Base-by-base conservation (phyloP, 2,888 invertebrate genomes). In the Timandra comae region DNA sequence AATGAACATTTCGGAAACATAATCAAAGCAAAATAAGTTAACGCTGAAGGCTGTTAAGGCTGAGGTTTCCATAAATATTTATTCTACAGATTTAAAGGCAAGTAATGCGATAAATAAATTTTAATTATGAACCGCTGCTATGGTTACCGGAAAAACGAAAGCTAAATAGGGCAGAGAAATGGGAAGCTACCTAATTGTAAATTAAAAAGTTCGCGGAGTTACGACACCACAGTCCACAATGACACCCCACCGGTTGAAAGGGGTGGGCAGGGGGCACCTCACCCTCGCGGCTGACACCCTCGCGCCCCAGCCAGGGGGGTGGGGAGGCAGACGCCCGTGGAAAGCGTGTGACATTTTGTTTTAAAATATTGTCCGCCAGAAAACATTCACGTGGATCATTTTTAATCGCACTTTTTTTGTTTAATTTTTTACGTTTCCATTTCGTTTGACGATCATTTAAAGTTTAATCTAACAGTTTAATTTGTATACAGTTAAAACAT, bases 101-200 rank as follows among this genome's bases (percentile, higher is more conserved):
- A 61, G 65, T 73, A 73, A 75, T 63, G 66, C 65, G 75, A 79
- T 78, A 81, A 82, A 80, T 81, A 82, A 79, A 78, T 82, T 81
- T 80, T 75, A 79, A 82, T 82, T 79, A 82, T 71, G 63, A 70
- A 72, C 68, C 64, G 66, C 55, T 49, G 57, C 62, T 54, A 59
- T 63, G 69, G 75, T 69, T 69, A 74, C 80, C 76, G 78, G 79
- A 80, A 81, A 81, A 84, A 80, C 76, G 79, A 76, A 74, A 81
- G 82, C 84, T 85, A 84, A 84, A 85, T 84, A 84, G 82, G 82
- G 73, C 82, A 82, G 80, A 80, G 82, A 84, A 82, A 84, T 82
- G 84, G 78, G 82, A 82, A 81, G 82, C 84, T 84, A 84, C 82
- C 82, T 85, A 84, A 85, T 85, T 84, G 84, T 85, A 85, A 85